A percentile compares a stretch with the other conserved stretches of the same genome.
These are phyloP conservation scores for Ophioderma brevispina DNA, from an alignment of 35 echinoderm and acorn worm species.

Conservation along the genomic window DNA sequence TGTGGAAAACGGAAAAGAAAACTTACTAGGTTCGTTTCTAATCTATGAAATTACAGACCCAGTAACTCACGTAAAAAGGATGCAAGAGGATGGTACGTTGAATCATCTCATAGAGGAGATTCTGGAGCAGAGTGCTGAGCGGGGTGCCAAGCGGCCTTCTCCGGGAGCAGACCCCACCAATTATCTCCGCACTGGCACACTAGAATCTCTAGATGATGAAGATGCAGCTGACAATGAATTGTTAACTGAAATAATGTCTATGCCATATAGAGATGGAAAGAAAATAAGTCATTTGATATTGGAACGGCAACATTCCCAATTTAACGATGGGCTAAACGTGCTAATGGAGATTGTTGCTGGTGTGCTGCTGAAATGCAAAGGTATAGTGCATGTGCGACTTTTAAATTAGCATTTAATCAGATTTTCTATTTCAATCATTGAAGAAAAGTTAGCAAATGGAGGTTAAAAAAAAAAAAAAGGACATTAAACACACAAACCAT, in stretches of 20 bases:
- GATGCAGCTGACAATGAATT: not conserved
- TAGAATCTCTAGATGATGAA: not conserved
- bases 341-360: not conserved
- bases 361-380: no score
- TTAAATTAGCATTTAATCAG: no score
- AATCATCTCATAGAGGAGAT: not conserved
- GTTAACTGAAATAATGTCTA: not conserved
- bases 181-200: not conserved
- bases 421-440: no score
- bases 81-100: not conserved
- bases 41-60: no score
- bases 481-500: no score
- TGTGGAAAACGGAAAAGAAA: no score
- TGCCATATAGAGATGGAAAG: not conserved
- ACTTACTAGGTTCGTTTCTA: no score
- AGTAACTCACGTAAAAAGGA: not conserved
- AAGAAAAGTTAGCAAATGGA: no score
- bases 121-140: not conserved
- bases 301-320: not conserved
- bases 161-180: not conserved
- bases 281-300: not conserved
- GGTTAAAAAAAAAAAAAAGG: no score
- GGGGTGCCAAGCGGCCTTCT: not conserved
- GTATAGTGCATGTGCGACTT: no score
- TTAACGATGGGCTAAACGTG: not conserved